phyloP scores from a whole-genome alignment of 2,113 vertebrate species.

The Siniperca knerii region DNA sequence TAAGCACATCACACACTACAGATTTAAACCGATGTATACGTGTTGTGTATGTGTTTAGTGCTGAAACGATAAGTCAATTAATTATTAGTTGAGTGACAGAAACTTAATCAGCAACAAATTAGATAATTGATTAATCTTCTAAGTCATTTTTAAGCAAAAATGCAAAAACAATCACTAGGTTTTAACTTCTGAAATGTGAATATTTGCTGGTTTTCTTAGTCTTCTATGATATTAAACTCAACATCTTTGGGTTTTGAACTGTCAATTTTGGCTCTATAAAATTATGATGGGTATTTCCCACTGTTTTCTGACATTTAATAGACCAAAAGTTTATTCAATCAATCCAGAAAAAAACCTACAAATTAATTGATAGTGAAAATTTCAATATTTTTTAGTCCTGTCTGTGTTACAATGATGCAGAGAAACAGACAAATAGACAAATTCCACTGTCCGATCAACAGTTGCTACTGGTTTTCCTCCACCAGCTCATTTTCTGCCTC shows the following conservation, averaged over 20 bases:
- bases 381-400: neutral
- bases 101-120: too few relatives aligned
- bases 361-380: neutral
- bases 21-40: too few relatives aligned
- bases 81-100: too few relatives aligned
- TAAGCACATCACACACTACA: too few relatives aligned
- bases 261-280: neutral
- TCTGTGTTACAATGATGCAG: neutral
- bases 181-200: neutral
- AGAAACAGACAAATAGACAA: neutral
- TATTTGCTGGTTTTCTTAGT: neutral
- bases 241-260: neutral
- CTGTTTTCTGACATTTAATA: neutral
- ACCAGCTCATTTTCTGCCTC: constrained; percentile 50
- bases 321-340: neutral
- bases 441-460: constrained; percentile 67
- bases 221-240: neutral
- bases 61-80: too few relatives aligned
- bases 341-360: neutral
- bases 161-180: too few relatives aligned
- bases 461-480: constrained; percentile 61
- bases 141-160: too few relatives aligned
- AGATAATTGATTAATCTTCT: too few relatives aligned
- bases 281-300: neutral
- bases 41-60: too few relatives aligned